Evolutionary conservation across 2,113 vertebrate genomes (phyloP).

Genomic region (Solea senegalensis): DNA sequence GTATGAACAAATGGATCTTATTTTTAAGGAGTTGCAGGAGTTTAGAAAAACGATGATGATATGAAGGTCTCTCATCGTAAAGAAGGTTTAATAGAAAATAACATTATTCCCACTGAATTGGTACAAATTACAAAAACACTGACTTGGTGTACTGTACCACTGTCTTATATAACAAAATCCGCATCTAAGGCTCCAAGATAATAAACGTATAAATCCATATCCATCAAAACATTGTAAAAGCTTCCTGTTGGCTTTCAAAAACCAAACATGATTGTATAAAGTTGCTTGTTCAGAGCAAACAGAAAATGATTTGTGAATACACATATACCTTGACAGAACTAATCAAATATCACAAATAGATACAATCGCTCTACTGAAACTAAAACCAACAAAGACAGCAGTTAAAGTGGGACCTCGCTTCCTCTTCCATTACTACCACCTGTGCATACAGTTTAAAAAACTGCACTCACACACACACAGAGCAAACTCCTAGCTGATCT

Average conservation of each 20-base stretch:
- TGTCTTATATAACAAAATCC: too few relatives aligned
- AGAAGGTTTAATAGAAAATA: constrained; percentile 5
- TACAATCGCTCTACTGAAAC: constrained; percentile 24
- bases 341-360: constrained; percentile 22
- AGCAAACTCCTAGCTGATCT: constrained; percentile 35
- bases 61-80: too few relatives aligned
- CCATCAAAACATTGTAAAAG: constrained; percentile 50
- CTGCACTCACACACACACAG: constrained; percentile 19
- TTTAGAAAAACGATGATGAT: too few relatives aligned
- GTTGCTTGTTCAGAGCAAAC: constrained; percentile 21
- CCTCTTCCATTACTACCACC: constrained; percentile 45
- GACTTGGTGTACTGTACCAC: background rate
- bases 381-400: constrained; percentile 44
- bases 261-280: constrained; percentile 37
- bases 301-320: constrained; percentile 30
- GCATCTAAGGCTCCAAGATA: background rate
- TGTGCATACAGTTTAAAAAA: constrained; percentile 62
- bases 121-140: background rate
- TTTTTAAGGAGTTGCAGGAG: too few relatives aligned
- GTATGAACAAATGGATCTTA: too few relatives aligned
- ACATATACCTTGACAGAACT: constrained; percentile 10
- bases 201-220: constrained; percentile 47
- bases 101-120: background rate
- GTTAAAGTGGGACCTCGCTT: constrained; percentile 40
- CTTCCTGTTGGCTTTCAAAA: constrained; percentile 22